phyloP scores from a whole-genome alignment of 1,140 invertebrate genomes.

The Cyrtorhinus lividipennis region DNA sequence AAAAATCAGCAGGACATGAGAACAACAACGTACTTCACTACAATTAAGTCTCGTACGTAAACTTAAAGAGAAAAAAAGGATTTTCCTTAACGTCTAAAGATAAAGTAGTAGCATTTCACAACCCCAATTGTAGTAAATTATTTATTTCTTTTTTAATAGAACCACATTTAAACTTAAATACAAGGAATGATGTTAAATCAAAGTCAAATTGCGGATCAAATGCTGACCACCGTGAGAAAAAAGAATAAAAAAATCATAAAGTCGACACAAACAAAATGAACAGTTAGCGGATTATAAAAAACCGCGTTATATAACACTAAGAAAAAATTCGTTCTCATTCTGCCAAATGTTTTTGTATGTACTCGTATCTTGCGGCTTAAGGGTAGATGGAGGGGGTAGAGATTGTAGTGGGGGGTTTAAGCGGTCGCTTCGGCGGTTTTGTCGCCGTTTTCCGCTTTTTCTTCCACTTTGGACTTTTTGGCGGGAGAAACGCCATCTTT shows the following conservation, averaged over 20 bases:
- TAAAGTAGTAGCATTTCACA: conserved; percentile 15
- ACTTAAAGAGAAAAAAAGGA: not conserved
- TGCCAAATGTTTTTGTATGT: no score
- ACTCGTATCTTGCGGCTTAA: not conserved
- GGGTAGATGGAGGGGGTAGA: not conserved
- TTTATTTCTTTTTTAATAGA: no score
- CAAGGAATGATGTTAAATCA: conserved; percentile 15
- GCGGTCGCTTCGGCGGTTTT: conserved; percentile 41
- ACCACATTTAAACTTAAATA: conserved; percentile 16
- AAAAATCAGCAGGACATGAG: not conserved
- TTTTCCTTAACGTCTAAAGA: not conserved
- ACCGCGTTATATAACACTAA: no score
- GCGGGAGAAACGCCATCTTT: conserved; percentile 48
- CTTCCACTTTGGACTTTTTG: conserved; percentile 55
- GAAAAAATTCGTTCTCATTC: no score
- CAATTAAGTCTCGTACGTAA: no score
- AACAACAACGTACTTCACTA: not conserved
- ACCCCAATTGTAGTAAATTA: no score
- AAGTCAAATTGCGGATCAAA: not conserved
- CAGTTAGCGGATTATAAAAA: no score
- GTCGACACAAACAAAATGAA: no score
- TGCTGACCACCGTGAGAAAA: not conserved
- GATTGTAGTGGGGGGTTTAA: conserved; percentile 8
- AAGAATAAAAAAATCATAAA: not conserved
- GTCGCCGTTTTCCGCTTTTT: conserved; percentile 37